phyloP scores from a whole-genome alignment of 2,113 vertebrate species.

The Platanista minor region DNA sequence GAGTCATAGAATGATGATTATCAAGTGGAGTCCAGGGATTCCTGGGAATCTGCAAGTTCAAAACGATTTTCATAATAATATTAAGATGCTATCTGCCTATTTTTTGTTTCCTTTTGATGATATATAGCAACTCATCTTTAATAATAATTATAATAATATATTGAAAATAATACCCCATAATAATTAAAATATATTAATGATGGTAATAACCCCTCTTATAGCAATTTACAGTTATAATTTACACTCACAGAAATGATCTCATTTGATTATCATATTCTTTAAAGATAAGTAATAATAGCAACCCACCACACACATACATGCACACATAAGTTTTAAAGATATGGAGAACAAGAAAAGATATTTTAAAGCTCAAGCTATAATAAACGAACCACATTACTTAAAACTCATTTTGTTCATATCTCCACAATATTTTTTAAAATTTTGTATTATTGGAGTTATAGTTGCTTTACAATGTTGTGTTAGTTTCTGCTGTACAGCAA shows the following conservation, averaged over 20 bases:
- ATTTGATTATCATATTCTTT: constrained; percentile 30
- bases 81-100: not conserved
- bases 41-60: not conserved
- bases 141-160: constrained; percentile 19
- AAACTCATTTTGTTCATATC: not conserved
- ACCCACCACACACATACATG: not conserved
- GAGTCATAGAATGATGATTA: rapidly evolving
- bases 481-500: too few relatives aligned
- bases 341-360: not conserved
- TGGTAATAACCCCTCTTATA: constrained; percentile 24
- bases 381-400: not conserved
- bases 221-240: not conserved
- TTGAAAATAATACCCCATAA: constrained; percentile 29
- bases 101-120: not conserved
- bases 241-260: constrained; percentile 32
- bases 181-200: constrained; percentile 51
- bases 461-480: too few relatives aligned
- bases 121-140: not conserved
- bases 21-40: not conserved
- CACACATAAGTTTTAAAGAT: not conserved
- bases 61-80: not conserved
- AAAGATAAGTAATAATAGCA: constrained; percentile 16
- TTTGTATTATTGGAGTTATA: not conserved
- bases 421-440: not conserved
- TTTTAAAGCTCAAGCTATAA: not conserved